Percentiles rank a stretch among this genome's conserved stretches.
Conservation (phyloP, 1,140 invertebrate genomes). For the Psilanteris sp. region DNA sequence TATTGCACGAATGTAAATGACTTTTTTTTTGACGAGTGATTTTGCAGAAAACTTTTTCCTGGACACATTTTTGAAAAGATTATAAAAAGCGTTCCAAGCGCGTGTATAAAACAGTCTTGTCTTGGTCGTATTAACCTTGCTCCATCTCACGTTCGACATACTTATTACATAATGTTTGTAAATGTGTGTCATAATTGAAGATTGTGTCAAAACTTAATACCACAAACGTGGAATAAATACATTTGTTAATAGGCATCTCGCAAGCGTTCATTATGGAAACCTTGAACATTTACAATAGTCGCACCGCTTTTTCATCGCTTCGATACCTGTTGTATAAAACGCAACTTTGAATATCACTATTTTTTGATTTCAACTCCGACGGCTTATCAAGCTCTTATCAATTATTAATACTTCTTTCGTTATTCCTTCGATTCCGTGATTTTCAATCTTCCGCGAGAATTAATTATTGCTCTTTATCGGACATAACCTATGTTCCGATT, state of each 20-base stretch:
- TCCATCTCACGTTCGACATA: constrained; percentile 57
- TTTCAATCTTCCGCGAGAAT: no score
- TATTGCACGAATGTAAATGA: constrained; percentile 8
- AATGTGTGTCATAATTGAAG: constrained; percentile 59
- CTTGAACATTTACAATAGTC: constrained; percentile 50
- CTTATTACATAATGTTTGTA: constrained; percentile 55
- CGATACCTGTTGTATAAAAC: constrained; percentile 24
- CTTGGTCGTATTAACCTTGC: constrained; percentile 52
- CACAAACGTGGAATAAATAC: constrained; percentile 52
- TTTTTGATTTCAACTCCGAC: constrained; percentile 8
- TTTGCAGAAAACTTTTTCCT: constrained; percentile 9
- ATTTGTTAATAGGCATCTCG: constrained; percentile 52
- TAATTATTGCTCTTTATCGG: constrained; percentile 4
- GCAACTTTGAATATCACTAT: constrained; percentile 14
- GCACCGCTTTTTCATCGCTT: constrained; percentile 31
- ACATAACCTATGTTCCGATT: constrained; percentile 2
- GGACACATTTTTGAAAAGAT: constrained; percentile 12
- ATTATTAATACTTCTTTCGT: no score
- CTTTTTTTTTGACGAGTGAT: constrained; percentile 1
- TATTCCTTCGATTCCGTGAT: no score
- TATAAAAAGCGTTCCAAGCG: no score
- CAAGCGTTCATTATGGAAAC: constrained; percentile 39
- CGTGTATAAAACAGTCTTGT: constrained; percentile 12
- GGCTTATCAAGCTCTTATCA: constrained; percentile 6
- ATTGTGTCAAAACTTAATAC: constrained; percentile 61